A percentile compares a stretch with the other conserved stretches of the same genome.
Evolutionary conservation across 2,797 vertebrate species (phyloP).

Genomic region (Merluccius polli): DNA sequence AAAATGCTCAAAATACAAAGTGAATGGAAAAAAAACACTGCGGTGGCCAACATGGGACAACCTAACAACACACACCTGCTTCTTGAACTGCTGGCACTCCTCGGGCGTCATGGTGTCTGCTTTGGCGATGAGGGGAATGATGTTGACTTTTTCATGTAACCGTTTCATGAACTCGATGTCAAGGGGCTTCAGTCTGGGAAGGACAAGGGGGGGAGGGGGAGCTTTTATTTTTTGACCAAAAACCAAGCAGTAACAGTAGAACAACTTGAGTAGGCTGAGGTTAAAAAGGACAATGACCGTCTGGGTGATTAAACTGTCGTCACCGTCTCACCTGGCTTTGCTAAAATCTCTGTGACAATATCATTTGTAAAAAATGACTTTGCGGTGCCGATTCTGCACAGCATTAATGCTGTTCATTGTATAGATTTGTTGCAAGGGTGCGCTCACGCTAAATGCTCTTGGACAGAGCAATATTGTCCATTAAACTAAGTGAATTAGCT

Average conservation of each 20-base stretch:
- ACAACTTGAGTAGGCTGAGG: not conserved
- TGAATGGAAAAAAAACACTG: too few species aligned
- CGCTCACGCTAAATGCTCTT: not conserved
- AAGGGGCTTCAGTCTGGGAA: slow-evolving; percentile 86
- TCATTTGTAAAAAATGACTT: too few species aligned
- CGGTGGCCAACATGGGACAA: not conserved
- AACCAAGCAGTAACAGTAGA: not conserved
- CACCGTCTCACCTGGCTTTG: not conserved
- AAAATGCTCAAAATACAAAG: too few species aligned
- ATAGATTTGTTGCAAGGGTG: not conserved
- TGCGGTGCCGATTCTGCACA: too few species aligned
- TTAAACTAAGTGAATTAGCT: not conserved
- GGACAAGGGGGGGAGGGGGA: not conserved
- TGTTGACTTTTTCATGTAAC: slow-evolving; percentile 95
- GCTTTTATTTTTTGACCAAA: not conserved
- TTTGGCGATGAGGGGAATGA: slow-evolving; percentile 96
- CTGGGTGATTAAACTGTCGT: not conserved
- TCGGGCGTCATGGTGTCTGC: slow-evolving; percentile 94
- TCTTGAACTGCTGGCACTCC: slow-evolving; percentile 96
- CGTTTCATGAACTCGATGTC: slow-evolving; percentile 98
- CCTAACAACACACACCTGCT: slow-evolving; percentile 75
- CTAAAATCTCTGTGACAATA: too few species aligned
- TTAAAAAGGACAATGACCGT: not conserved
- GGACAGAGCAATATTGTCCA: not conserved
- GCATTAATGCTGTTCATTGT: not conserved